phyloP scores from a whole-genome alignment of 1,140 invertebrate genomes.

The Habropoda laboriosa region DNA sequence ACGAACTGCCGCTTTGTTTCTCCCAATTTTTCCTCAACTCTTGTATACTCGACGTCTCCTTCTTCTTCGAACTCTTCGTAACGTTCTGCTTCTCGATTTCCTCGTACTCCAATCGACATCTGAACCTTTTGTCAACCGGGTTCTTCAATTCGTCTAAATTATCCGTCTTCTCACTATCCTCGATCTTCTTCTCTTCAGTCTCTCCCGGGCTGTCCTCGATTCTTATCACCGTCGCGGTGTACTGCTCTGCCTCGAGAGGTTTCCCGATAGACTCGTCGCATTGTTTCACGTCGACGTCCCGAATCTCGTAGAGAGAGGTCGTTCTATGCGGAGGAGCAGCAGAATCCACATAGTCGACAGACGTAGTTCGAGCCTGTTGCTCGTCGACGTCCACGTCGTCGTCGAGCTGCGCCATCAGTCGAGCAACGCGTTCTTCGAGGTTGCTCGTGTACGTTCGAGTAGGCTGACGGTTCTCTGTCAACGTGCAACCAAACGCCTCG shows the following conservation, averaged over 20 bases:
- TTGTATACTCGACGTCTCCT: conserved; percentile 60
- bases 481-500: conserved; percentile 46
- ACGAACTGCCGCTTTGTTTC: conserved; percentile 58
- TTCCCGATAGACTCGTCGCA: background rate
- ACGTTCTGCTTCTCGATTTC: background rate
- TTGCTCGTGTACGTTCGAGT: conserved; percentile 50
- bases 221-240: conserved; percentile 7
- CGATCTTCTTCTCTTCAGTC: background rate
- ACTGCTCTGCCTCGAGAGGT: background rate
- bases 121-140: background rate
- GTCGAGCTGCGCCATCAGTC: conserved; percentile 75
- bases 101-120: background rate
- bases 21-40: conserved; percentile 78
- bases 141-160: background rate
- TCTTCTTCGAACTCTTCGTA: conserved; percentile 17
- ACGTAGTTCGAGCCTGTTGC: conserved; percentile 38
- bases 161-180: background rate
- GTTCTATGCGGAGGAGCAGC: conserved; percentile 39
- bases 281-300: background rate
- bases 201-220: background rate
- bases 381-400: conserved; percentile 66
- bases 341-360: conserved; percentile 29
- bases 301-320: conserved; percentile 36
- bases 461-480: background rate
- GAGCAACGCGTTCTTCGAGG: conserved; percentile 73